Conservation (phyloP, 53 echinoderm and acorn worm genomes). For the Stichopus horrens region DNA sequence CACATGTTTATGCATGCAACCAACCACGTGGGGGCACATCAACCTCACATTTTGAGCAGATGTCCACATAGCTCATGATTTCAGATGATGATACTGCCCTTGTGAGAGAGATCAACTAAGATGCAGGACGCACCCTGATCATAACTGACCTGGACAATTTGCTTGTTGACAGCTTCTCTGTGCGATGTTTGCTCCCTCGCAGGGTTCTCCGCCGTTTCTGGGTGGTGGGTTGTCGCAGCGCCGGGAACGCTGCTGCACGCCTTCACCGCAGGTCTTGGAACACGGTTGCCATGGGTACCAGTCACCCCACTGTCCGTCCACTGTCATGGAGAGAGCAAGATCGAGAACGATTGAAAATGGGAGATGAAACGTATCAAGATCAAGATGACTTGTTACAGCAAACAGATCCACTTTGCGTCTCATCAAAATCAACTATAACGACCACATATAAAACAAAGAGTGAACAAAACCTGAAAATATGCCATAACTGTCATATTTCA, state of each 20-base stretch:
- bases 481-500: too few relatives aligned
- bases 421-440: too few relatives aligned
- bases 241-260: constrained; percentile 69
- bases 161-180: constrained; percentile 61
- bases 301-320: constrained; percentile 78
- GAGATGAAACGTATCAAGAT: background rate
- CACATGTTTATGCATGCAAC: too few relatives aligned
- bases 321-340: constrained; percentile 16
- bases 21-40: too few relatives aligned
- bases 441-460: too few relatives aligned
- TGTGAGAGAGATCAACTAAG: too few relatives aligned
- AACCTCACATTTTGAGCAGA: too few relatives aligned
- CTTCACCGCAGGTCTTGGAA: constrained; percentile 83
- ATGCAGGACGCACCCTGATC: background rate
- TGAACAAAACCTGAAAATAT: too few relatives aligned
- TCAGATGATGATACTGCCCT: too few relatives aligned
- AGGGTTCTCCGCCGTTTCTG: constrained; percentile 73
- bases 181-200: constrained; percentile 60
- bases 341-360: background rate
- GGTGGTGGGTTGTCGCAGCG: constrained; percentile 86
- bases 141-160: constrained; percentile 69
- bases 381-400: background rate
- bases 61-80: too few relatives aligned
- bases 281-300: constrained; percentile 84
- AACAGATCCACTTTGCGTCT: background rate